A percentile compares a stretch with the other conserved stretches of the same genome.
These are phyloP conservation scores for Rutpela maculata DNA, from an alignment of 2,888 invertebrate genomes.

Conservation along the genomic window DNA sequence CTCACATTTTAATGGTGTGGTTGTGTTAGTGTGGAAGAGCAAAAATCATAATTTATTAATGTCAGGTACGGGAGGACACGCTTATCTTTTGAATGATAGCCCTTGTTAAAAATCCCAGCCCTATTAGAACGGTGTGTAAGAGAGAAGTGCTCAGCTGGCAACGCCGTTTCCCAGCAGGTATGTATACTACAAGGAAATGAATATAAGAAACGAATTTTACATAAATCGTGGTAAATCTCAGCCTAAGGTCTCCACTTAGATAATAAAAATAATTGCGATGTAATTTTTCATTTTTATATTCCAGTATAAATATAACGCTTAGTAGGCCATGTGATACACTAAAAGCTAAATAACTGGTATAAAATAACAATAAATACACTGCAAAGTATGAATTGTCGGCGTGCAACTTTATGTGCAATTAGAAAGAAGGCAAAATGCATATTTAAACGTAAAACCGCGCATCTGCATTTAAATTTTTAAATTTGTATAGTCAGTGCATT, in stretches of 20 bases:
- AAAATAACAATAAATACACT: slow-evolving; percentile 22
- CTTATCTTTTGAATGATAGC: slow-evolving; percentile 71
- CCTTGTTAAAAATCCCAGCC: slow-evolving; percentile 70
- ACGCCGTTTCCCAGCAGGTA: slow-evolving; percentile 42
- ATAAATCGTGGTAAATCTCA: slow-evolving; percentile 38
- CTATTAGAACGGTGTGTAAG: slow-evolving; percentile 66
- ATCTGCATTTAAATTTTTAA: slow-evolving; percentile 21
- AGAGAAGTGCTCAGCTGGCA: slow-evolving; percentile 44
- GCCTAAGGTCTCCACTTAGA: slow-evolving; percentile 37
- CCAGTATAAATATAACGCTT: slow-evolving; percentile 33
- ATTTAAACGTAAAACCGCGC: slow-evolving; percentile 8
- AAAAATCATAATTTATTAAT: slow-evolving; percentile 69
- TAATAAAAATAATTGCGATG: slow-evolving; percentile 42
- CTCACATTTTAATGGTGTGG: slow-evolving; percentile 45
- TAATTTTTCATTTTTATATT: slow-evolving; percentile 40
- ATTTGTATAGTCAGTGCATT: not conserved
- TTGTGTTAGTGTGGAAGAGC: slow-evolving; percentile 50
- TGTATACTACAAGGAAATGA: slow-evolving; percentile 41
- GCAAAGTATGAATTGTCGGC: slow-evolving; percentile 18
- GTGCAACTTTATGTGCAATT: slow-evolving; percentile 24
- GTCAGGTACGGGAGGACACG: slow-evolving; percentile 68
- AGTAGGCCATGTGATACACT: slow-evolving; percentile 30
- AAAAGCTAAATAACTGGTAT: slow-evolving; percentile 27
- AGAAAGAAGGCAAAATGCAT: slow-evolving; percentile 10
- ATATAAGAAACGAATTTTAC: slow-evolving; percentile 44